Percentiles rank a stretch among this genome's conserved stretches.
phyloP scores from a whole-genome alignment of 1,140 invertebrate genomes.

The Aphidius ervi region DNA sequence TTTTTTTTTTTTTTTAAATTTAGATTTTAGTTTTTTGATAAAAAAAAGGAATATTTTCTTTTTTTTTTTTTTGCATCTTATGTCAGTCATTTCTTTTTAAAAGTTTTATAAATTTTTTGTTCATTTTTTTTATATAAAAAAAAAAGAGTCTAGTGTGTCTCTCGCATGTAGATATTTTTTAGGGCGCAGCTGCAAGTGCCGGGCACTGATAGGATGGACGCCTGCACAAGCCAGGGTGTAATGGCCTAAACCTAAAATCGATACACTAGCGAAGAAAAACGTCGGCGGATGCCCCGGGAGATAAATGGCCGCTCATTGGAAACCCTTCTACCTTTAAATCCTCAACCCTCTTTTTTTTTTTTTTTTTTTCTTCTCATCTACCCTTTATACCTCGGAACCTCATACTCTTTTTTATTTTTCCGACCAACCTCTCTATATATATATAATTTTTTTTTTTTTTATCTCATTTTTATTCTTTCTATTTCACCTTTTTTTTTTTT shows the following conservation, averaged over 20 bases:
- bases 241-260: constrained; percentile 43
- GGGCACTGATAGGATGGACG: constrained; percentile 26
- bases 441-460: too few relatives aligned
- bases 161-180: constrained; percentile 14
- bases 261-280: constrained; percentile 39
- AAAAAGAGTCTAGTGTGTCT: constrained; percentile 1
- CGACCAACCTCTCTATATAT: too few relatives aligned
- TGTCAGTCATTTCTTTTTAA: too few relatives aligned
- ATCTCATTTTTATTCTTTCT: too few relatives aligned
- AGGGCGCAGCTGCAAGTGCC: constrained; percentile 28
- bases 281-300: constrained; percentile 40
- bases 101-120: background rate
- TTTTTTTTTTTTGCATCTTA: background rate
- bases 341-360: constrained; percentile 16
- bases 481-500: constrained; percentile 9
- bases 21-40: too few relatives aligned
- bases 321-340: constrained; percentile 27
- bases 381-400: background rate
- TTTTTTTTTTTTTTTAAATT: too few relatives aligned
- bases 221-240: constrained; percentile 26
- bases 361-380: constrained; percentile 3
- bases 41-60: background rate
- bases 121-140: constrained; percentile 3
- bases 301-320: constrained; percentile 42
- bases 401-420: too few relatives aligned